Percentiles rank a stretch among this genome's conserved stretches.
These are phyloP conservation scores for Tringa solitaria DNA, from an alignment of 2,113 vertebrate genomes.

Conservation along the genomic window DNA sequence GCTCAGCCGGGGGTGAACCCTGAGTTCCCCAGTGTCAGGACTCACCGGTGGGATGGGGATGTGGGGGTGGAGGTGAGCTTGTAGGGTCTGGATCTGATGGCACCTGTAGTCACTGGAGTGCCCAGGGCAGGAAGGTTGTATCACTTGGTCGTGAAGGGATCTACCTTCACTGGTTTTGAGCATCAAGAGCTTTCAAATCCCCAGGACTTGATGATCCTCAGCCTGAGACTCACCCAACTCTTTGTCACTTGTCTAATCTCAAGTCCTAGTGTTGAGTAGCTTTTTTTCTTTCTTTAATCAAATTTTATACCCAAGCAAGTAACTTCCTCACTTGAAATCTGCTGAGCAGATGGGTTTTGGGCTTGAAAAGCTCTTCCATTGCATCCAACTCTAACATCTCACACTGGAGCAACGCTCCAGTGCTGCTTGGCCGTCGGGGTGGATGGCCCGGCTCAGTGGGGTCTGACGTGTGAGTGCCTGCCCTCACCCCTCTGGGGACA, in stretches of 20 bases:
- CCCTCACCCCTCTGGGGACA: not conserved
- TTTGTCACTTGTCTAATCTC: not conserved
- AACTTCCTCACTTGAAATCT: not conserved
- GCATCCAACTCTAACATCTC: not conserved
- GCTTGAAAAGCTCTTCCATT: not conserved
- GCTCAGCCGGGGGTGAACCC: not conserved
- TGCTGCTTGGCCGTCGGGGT: not conserved
- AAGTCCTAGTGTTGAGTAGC: not conserved
- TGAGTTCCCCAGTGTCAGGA: not conserved
- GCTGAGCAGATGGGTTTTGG: not conserved
- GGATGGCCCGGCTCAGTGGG: not conserved
- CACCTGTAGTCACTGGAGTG: not conserved
- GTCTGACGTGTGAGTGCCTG: not conserved
- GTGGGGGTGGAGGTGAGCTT: not conserved
- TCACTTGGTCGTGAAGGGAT: not conserved
- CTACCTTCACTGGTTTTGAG: not conserved
- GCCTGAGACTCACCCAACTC: not conserved
- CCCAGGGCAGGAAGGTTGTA: not conserved
- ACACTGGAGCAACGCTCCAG: fast-evolving
- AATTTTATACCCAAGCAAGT: not conserved
- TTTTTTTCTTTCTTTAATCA: not conserved
- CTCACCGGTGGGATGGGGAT: fast-evolving
- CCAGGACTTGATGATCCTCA: not conserved
- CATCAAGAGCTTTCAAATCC: not conserved
- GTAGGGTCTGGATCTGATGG: not conserved